Percentiles rank a stretch among this genome's conserved stretches.
These are phyloP conservation scores for Morbakka virulenta DNA, from an alignment of 30 jellyfish, hydroid and myxozoan species.

Conservation along the genomic window DNA sequence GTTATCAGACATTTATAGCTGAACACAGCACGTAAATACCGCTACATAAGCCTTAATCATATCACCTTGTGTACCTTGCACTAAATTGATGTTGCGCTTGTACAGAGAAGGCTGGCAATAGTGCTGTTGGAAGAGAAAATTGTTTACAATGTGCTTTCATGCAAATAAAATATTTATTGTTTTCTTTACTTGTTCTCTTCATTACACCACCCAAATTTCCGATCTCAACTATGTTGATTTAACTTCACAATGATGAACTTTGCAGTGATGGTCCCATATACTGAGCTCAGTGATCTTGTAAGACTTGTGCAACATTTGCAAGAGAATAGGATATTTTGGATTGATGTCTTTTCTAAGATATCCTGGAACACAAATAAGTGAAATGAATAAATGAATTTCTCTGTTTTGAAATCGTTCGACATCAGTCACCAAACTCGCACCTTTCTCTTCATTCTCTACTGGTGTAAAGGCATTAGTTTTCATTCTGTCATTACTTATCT, in stretches of 20 bases:
- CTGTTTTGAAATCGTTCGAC: background rate
- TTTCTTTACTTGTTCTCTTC: conserved; percentile 44
- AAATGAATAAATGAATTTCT: too few species aligned
- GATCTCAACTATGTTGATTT: conserved; percentile 40
- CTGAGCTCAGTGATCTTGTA: conserved; percentile 14
- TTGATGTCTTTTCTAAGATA: conserved; percentile 6
- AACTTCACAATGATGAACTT: conserved; percentile 28
- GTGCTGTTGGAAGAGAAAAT: conserved; percentile 15
- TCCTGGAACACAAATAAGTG: conserved; percentile 29
- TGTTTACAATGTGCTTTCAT: conserved; percentile 12
- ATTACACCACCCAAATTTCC: conserved; percentile 36
- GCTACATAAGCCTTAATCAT: too few species aligned
- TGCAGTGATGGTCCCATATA: conserved; percentile 12
- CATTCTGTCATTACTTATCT: conserved; percentile 8
- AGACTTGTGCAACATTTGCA: too few species aligned
- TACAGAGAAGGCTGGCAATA: conserved; percentile 45
- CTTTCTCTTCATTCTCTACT: background rate
- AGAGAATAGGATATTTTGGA: conserved; percentile 18
- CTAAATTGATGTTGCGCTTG: too few species aligned
- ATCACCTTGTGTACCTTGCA: too few species aligned
- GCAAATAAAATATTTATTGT: conserved; percentile 18
- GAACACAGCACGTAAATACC: background rate
- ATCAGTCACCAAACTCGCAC: conserved; percentile 8
- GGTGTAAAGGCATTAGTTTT: background rate
- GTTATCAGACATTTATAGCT: background rate